Percentiles rank a stretch among this genome's conserved stretches.
phyloP scores from a whole-genome alignment of 2,113 vertebrate genomes.

The Pseudorhombus dupliciocellatus region DNA sequence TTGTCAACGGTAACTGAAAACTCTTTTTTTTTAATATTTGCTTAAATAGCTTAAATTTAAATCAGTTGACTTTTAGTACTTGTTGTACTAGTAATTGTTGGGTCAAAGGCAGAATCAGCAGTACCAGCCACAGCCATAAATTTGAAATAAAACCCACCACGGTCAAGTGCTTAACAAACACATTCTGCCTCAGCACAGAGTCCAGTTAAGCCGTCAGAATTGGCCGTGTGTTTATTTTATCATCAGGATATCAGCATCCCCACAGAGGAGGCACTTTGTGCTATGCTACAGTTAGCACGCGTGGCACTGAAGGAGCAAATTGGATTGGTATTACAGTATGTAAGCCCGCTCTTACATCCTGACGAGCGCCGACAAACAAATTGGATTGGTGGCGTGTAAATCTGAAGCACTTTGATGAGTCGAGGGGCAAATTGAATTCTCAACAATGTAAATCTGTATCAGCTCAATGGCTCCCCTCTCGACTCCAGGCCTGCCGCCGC shows the following conservation, averaged over 20 bases:
- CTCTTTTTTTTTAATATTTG: too few species aligned
- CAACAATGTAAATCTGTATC: slow-evolving; percentile 87
- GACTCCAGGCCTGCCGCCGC: slow-evolving; percentile 60
- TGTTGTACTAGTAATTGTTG: too few species aligned
- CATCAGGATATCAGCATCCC: slow-evolving; percentile 60
- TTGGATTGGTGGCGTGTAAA: slow-evolving; percentile 85
- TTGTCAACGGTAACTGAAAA: too few species aligned
- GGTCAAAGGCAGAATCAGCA: not conserved
- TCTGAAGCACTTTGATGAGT: slow-evolving; percentile 76
- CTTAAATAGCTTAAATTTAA: too few species aligned
- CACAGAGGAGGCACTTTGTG: slow-evolving; percentile 44
- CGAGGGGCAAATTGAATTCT: slow-evolving; percentile 90
- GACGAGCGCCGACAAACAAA: slow-evolving; percentile 83
- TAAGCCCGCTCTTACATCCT: slow-evolving; percentile 61
- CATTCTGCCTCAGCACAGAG: not conserved
- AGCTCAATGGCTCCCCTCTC: slow-evolving; percentile 77
- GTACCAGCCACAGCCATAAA: too few species aligned
- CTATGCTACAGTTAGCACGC: slow-evolving; percentile 67
- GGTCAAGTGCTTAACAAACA: not conserved
- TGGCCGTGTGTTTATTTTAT: slow-evolving; percentile 66
- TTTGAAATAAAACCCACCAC: too few species aligned
- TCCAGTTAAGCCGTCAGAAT: slow-evolving; percentile 4
- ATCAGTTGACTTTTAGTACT: too few species aligned
- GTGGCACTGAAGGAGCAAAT: slow-evolving; percentile 87
- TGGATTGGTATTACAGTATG: slow-evolving; percentile 83